Percentiles rank a stretch among this genome's conserved stretches.
These are phyloP conservation scores for Melieria picta DNA, from an alignment of 2,888 invertebrate genomes.

Conservation along the genomic window DNA sequence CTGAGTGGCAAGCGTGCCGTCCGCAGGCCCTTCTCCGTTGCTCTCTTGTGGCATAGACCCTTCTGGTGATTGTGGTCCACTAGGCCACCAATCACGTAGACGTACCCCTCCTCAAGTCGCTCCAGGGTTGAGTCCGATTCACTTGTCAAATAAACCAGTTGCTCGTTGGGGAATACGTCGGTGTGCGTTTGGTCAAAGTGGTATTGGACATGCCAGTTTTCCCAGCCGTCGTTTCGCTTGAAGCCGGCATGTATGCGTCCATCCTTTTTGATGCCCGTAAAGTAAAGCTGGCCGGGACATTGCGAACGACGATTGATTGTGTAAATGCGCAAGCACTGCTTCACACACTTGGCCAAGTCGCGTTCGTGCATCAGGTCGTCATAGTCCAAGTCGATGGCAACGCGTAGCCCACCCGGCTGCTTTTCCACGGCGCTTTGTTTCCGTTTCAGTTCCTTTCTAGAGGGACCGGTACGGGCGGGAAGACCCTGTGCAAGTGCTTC, in stretches of 20 bases:
- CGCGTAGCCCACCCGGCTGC: slow-evolving; percentile 49
- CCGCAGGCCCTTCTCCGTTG: slow-evolving; percentile 77
- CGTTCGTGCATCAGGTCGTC: slow-evolving; percentile 90
- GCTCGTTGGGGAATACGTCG: slow-evolving; percentile 78
- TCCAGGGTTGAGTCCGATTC: slow-evolving; percentile 91
- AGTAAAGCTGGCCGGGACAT: slow-evolving; percentile 83
- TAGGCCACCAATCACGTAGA: slow-evolving; percentile 95
- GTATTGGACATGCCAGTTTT: slow-evolving; percentile 91
- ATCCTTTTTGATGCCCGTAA: slow-evolving; percentile 77
- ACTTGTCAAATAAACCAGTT: slow-evolving; percentile 90
- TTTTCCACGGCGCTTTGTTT: slow-evolving; percentile 53
- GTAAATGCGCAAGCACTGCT: slow-evolving; percentile 91
- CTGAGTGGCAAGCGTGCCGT: slow-evolving; percentile 90
- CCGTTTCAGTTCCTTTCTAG: slow-evolving; percentile 79
- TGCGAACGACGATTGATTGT: slow-evolving; percentile 85
- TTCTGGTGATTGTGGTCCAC: slow-evolving; percentile 98
- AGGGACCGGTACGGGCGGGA: slow-evolving; percentile 74
- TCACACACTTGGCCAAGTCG: slow-evolving; percentile 88
- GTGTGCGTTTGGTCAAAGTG: slow-evolving; percentile 74
- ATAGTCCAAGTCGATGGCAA: slow-evolving; percentile 91
- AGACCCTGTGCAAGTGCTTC: slow-evolving; percentile 78
- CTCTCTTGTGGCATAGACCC: slow-evolving; percentile 87
- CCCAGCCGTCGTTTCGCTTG: slow-evolving; percentile 85
- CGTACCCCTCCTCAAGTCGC: slow-evolving; percentile 77
- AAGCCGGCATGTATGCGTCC: slow-evolving; percentile 80